A percentile compares a stretch with the other conserved stretches of the same genome.
These are phyloP conservation scores for Tetraneura akinire DNA, from an alignment of 1,140 invertebrate species.

Conservation along the genomic window DNA sequence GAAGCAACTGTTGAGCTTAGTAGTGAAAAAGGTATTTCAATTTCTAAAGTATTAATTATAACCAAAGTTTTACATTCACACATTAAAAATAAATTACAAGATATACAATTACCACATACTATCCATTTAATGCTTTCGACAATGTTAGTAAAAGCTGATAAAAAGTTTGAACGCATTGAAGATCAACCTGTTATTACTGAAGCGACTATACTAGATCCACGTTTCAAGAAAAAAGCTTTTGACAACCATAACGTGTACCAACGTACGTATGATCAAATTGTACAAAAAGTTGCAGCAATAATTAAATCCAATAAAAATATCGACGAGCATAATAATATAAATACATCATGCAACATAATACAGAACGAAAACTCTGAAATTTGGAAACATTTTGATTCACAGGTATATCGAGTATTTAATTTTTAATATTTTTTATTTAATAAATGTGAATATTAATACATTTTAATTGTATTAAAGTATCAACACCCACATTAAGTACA, in stretches of 20 bases:
- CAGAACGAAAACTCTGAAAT: background rate
- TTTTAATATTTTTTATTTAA: constrained; percentile 12
- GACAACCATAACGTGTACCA: background rate
- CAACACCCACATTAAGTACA: background rate
- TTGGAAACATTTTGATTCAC: constrained; percentile 18
- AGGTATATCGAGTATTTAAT: background rate
- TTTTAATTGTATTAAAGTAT: constrained; percentile 9
- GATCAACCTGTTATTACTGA: constrained; percentile 5
- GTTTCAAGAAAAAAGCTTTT: constrained; percentile 11
- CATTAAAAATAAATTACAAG: constrained; percentile 19
- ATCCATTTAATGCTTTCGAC: constrained; percentile 22
- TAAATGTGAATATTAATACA: background rate
- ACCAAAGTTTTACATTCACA: background rate
- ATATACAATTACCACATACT: background rate
- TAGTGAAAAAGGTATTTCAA: constrained; percentile 29
- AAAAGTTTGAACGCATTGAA: constrained; percentile 12
- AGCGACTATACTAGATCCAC: constrained; percentile 21
- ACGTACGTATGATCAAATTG: background rate
- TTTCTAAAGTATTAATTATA: constrained; percentile 18
- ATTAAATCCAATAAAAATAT: background rate
- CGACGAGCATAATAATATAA: background rate
- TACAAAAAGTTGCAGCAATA: background rate
- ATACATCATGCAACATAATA: background rate
- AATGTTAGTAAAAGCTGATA: background rate
- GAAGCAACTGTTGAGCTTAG: constrained; percentile 35